phyloP scores from a whole-genome alignment of 2,797 vertebrate species.

The Micropoecilia bifurca region DNA sequence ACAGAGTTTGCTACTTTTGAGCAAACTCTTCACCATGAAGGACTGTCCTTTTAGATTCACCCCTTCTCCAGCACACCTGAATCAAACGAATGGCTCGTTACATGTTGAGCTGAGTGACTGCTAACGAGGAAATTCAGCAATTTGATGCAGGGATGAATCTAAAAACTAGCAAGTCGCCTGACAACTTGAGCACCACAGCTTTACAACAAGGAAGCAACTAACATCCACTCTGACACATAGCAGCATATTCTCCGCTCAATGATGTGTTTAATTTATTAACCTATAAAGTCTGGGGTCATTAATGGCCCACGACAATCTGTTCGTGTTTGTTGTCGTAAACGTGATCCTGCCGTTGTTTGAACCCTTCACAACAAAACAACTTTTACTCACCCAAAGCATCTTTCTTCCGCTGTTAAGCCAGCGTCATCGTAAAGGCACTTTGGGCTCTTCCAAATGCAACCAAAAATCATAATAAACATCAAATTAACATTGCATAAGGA shows the following conservation, averaged over 20 bases:
- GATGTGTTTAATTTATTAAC: neutral
- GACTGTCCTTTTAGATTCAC: neutral
- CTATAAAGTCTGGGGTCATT: neutral
- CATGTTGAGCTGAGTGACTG: neutral
- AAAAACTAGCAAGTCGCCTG: neutral
- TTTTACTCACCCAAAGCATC: neutral
- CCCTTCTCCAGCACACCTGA: neutral
- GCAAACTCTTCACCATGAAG: neutral
- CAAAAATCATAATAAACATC: neutral
- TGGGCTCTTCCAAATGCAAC: neutral
- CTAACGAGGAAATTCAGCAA: neutral
- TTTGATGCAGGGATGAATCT: neutral
- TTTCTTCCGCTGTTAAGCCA: neutral
- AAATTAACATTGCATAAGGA: neutral
- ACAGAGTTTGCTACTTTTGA: neutral
- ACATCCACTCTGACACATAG: neutral
- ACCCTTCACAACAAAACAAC: neutral
- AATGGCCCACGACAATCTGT: neutral
- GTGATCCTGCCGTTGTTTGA: neutral
- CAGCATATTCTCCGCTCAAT: neutral
- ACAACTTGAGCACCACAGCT: neutral
- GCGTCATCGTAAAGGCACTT: neutral
- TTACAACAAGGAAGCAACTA: neutral
- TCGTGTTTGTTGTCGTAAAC: neutral
- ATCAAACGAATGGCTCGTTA: neutral